phyloP scores from a whole-genome alignment of 2,797 vertebrate species.

The Galaxias olidus region DNA sequence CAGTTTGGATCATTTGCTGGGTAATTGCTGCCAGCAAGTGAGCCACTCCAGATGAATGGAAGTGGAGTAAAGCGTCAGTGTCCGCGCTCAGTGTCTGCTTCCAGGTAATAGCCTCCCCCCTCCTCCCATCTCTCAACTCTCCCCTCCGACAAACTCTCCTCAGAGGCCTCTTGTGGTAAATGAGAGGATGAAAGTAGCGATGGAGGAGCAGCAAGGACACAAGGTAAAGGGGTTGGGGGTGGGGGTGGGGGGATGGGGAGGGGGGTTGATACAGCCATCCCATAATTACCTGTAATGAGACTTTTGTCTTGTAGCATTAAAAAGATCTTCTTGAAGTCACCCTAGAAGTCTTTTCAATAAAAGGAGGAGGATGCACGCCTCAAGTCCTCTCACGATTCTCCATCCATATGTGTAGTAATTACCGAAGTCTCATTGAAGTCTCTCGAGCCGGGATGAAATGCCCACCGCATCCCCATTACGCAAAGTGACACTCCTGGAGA shows the following conservation, averaged over 20 bases:
- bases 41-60: conserved; percentile 82
- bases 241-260: too few relatives aligned
- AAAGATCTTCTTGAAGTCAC: conserved; percentile 92
- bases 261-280: conserved; percentile 80
- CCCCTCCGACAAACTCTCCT: conserved; percentile 45
- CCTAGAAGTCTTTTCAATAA: conserved; percentile 76
- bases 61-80: conserved; percentile 74
- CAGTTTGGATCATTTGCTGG: conserved; percentile 76
- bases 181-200: conserved; percentile 74
- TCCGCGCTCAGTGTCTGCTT: conserved; percentile 71
- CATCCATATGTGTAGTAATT: conserved; percentile 92
- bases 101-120: conserved; percentile 70
- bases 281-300: conserved; percentile 96
- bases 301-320: conserved; percentile 93
- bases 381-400: conserved; percentile 70
- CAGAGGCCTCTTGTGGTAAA: conserved; percentile 47
- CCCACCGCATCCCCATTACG: conserved; percentile 76
- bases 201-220: conserved; percentile 37
- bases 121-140: conserved; percentile 21
- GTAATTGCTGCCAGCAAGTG: conserved; percentile 80
- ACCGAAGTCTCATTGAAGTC: conserved; percentile 93
- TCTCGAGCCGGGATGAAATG: conserved; percentile 83
- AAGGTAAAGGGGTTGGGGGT: conserved; percentile 66
- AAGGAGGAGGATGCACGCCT: conserved; percentile 50
- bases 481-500: conserved; percentile 82